Base-by-base conservation (phyloP, 1,140 invertebrate species). In the Atopsyche davidsoni region DNA sequence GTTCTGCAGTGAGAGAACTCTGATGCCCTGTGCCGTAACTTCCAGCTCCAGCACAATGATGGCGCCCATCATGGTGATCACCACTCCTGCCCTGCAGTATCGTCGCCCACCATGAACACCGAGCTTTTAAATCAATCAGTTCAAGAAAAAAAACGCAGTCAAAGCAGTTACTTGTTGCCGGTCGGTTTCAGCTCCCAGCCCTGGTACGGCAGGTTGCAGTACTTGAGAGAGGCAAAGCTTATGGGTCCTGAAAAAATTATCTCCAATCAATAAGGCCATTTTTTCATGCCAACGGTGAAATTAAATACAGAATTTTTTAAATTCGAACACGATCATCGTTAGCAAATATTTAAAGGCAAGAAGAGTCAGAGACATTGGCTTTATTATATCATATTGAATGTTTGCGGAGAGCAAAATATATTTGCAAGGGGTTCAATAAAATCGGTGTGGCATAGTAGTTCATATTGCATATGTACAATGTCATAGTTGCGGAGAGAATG, bases 121-220 rank as follows among this genome's bases (percentile, higher is more conserved):
- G 19, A 21, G 6, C n/a, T 41, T 38, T 9, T 9, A 7, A 38
- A 6, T 38, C 35, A 13, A 38, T 38, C 11, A 6, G 4, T 7
- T n/a, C 6, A 38, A 38, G 35, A 6, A 6, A n/a, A 7, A 38
- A 6, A 6, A 38, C 4, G 35, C 6, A 38, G 16, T 13, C n/a
- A 28, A 28, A n/a, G 24, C 6, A 45, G 34, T 31, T 21, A 58
- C 56, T 40, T 22, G 22, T 45, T 21, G 21, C 45, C 25, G 57
- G 85, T 82, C 0, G 88, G 87, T 56, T 79, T 82, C 2, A 91
- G 57, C 61, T 92, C 88, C 86, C 87, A 92, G 4, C 81, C 84
- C 67, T 92, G 88, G 63, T 84, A 91, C 0, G 89, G 88, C 51
- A 92, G 71, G 66, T 91, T 91, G 16, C 80, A 76, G 66, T 86